These are phyloP conservation scores for Autographa gamma DNA, from an alignment of 2,888 invertebrate genomes.

Conservation along the genomic window DNA sequence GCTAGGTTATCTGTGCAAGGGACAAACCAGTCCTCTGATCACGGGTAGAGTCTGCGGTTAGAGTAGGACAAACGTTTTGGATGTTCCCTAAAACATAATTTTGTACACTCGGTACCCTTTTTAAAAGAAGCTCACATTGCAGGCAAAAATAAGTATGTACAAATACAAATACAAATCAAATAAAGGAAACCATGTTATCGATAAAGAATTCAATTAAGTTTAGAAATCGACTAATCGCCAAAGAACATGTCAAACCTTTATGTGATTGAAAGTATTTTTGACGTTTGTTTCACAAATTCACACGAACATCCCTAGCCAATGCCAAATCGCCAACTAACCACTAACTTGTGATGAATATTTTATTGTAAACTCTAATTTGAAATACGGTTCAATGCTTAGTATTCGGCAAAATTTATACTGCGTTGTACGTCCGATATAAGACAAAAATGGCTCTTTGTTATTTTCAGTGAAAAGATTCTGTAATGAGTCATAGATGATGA, in stretches of 20 bases:
- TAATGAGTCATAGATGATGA: conserved; percentile 61
- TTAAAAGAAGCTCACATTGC: too few relatives aligned
- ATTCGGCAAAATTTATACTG: conserved; percentile 25
- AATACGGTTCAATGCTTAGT: conserved; percentile 33
- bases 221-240: not conserved
- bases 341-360: conserved; percentile 41
- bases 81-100: too few relatives aligned
- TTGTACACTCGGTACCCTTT: too few relatives aligned
- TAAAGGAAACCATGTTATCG: too few relatives aligned
- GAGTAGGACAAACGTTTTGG: too few relatives aligned
- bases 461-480: conserved; percentile 45
- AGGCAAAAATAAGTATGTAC: too few relatives aligned
- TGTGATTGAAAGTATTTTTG: too few relatives aligned
- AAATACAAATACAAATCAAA: too few relatives aligned
- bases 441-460: conserved; percentile 35
- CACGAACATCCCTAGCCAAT: conserved; percentile 35
- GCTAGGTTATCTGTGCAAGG: too few relatives aligned
- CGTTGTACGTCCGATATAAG: conserved; percentile 15
- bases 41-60: too few relatives aligned
- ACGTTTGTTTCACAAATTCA: conserved; percentile 2
- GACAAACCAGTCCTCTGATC: too few relatives aligned
- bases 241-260: not conserved
- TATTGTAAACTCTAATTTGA: conserved; percentile 43
- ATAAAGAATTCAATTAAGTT: not conserved
- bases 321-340: conserved; percentile 65